Base-by-base conservation (phyloP, 1,140 invertebrate species). In the Arctopsyche grandis region DNA sequence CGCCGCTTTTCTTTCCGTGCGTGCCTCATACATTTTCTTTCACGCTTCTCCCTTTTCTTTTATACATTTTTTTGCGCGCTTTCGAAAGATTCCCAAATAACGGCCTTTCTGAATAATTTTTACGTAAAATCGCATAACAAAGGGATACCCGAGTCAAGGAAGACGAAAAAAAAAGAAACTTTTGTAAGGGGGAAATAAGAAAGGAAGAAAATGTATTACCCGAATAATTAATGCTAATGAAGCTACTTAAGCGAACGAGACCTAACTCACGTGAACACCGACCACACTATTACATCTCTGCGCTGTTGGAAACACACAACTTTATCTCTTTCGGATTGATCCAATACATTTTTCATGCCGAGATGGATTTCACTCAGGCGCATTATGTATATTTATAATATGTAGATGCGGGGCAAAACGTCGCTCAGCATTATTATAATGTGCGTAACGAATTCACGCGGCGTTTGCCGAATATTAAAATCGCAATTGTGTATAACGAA, bases 191-290 rank as follows among this genome's bases (percentile, higher is more conserved):
- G 9, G 10, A 22, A 19, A 12, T 26, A 12, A 66, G 63, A 66
- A 66, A 66, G 14, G 63, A 16, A 66, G 63, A 66, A 26, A 66
- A 66, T 26, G 63, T 66, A 66, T 66, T 66, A 29, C 63, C 24
- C 63, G 63, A 66, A 66, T 66, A 66, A 66, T 66, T 66, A 66
- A 66, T 66, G 63, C 24, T 66, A 66, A 66, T 66, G 24, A 66
- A 66, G 63, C 63, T 22, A 14, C 63, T 66, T 19, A 22, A 10
- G 21, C 21, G 19, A 60, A 22, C 21, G 58, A 14, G 16, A 4
- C 9, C 21, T 21, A 16, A 22, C 21, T 22, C 21, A 60, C 58
- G 9, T 60, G 58, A 16, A 52, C 44, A 46, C 44, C 5, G 44
- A n/a, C 29, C 29, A 38, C 29, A 38, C 29, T 38, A 38, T 38